Conservation (phyloP, 1,140 invertebrate species). For the Macrotrachela quadricornifera region DNA sequence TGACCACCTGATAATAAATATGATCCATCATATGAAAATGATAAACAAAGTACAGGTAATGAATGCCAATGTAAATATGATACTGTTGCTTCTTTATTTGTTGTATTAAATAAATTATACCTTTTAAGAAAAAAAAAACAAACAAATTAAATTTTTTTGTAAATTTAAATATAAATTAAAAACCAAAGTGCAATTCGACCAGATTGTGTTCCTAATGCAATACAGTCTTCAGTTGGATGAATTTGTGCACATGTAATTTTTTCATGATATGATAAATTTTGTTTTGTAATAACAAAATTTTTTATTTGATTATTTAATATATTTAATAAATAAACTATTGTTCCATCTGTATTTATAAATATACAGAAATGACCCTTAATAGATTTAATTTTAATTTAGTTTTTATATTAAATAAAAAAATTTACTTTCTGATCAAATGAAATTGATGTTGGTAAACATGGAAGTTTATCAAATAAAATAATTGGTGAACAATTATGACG, state of each 20-base stretch:
- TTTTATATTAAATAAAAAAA: too few relatives aligned
- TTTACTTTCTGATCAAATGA: too few relatives aligned
- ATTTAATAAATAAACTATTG: too few relatives aligned
- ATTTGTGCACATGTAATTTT: slow-evolving; percentile 43
- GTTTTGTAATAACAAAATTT: too few relatives aligned
- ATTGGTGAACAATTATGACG: too few relatives aligned
- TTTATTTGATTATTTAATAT: too few relatives aligned
- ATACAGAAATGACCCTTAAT: too few relatives aligned
- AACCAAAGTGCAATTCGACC: slow-evolving; percentile 47
- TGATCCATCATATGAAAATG: slow-evolving; percentile 44
- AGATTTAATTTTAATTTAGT: too few relatives aligned
- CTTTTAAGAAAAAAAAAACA: slow-evolving; percentile 5
- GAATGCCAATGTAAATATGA: slow-evolving; percentile 52
- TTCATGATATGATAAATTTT: too few relatives aligned
- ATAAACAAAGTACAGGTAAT: slow-evolving; percentile 44
- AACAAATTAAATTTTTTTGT: background rate
- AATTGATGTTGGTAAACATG: too few relatives aligned
- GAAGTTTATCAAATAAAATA: too few relatives aligned
- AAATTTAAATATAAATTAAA: slow-evolving; percentile 23
- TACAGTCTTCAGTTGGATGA: slow-evolving; percentile 42
- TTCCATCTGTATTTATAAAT: too few relatives aligned
- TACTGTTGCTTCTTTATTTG: slow-evolving; percentile 31
- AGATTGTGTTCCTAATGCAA: slow-evolving; percentile 46
- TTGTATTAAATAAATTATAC: slow-evolving; percentile 22
- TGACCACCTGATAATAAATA: slow-evolving; percentile 50